phyloP scores from a whole-genome alignment of 2,888 invertebrate genomes.

The Palloptera scutellata region DNA sequence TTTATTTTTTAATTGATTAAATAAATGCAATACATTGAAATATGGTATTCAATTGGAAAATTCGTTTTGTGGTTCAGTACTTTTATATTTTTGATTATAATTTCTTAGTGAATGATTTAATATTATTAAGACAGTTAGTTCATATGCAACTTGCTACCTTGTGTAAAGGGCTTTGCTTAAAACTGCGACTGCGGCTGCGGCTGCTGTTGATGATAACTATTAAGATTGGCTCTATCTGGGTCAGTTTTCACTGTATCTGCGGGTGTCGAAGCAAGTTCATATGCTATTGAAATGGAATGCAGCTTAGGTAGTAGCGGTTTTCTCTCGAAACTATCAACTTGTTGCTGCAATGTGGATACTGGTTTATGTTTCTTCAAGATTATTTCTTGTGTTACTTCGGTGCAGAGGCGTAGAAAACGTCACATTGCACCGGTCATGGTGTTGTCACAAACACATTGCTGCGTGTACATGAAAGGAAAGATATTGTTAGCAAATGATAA shows the following conservation, averaged over 20 bases:
- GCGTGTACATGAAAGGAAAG: constrained; percentile 9
- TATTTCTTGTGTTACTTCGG: constrained; percentile 50
- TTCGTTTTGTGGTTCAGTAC: no score
- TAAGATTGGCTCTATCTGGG: no score
- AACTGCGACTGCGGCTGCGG: not conserved
- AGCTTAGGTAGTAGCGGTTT: constrained; percentile 34
- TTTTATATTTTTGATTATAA: no score
- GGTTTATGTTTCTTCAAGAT: constrained; percentile 43
- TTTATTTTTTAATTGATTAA: not conserved
- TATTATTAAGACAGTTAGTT: not conserved
- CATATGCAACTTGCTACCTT: not conserved
- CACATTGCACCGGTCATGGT: constrained; percentile 56
- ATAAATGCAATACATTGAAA: not conserved
- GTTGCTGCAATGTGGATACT: constrained; percentile 29
- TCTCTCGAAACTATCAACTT: constrained; percentile 5
- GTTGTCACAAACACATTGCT: constrained; percentile 58
- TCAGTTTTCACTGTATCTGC: not conserved
- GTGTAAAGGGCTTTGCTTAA: not conserved
- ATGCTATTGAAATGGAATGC: constrained; percentile 50
- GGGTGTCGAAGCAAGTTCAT: constrained; percentile 45
- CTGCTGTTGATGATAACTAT: not conserved
- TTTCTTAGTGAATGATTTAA: no score
- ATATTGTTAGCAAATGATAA: not conserved
- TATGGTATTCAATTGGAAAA: no score
- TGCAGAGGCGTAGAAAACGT: constrained; percentile 54